These are phyloP conservation scores for Aphodius sticticus DNA, from an alignment of 2,888 invertebrate genomes.

Conservation along the genomic window DNA sequence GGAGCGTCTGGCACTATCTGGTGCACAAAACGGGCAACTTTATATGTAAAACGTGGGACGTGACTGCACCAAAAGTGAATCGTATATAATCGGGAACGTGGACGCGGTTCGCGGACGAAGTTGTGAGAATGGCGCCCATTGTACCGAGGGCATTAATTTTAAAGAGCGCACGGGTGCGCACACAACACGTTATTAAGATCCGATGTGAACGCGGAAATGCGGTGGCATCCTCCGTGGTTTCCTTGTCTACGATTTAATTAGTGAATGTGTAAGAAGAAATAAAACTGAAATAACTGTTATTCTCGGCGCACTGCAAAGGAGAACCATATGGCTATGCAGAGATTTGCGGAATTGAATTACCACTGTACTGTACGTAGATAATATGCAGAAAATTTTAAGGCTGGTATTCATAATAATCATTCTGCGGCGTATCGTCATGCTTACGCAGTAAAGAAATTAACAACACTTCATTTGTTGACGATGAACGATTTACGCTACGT, in stretches of 20 bases:
- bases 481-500: no score
- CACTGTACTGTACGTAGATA: neutral
- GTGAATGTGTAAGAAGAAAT: neutral
- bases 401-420: no score
- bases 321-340: neutral
- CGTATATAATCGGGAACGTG: neutral
- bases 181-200: neutral
- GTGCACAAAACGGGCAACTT: neutral
- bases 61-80: neutral
- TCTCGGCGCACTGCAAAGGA: neutral
- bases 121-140: neutral
- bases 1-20: neutral
- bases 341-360: neutral
- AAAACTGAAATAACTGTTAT: neutral
- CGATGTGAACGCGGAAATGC: neutral
- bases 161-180: neutral
- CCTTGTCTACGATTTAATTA: neutral
- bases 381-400: neutral
- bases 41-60: slow-evolving; percentile 4
- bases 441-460: no score
- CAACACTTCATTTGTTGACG: no score
- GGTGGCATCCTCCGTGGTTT: neutral
- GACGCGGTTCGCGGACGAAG: neutral
- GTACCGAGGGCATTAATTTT: neutral
- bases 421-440: no score